Conservation (phyloP, 2,113 vertebrate genomes). For the Python bivittatus region DNA sequence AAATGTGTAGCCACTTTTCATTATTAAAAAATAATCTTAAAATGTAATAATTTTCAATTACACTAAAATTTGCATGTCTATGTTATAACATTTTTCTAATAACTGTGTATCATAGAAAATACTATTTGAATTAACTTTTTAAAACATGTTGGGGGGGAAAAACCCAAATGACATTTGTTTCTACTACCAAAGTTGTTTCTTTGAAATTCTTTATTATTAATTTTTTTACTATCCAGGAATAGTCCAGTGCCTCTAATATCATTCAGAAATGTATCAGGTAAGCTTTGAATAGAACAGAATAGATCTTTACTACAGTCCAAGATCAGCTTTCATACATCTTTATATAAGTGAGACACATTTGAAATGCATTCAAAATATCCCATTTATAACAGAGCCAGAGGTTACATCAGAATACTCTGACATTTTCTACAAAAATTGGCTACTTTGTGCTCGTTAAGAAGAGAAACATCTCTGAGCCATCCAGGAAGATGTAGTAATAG, state of each 20-base stretch:
- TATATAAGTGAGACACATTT: background rate
- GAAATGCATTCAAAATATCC: background rate
- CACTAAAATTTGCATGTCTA: background rate
- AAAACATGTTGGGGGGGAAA: background rate
- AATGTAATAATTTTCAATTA: background rate
- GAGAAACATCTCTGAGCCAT: background rate
- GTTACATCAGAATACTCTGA: background rate
- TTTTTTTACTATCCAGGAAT: background rate
- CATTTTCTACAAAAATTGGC: background rate
- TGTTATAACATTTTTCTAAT: background rate
- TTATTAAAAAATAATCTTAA: background rate
- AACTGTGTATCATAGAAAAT: background rate
- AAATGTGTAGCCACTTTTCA: background rate
- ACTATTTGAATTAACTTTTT: background rate
- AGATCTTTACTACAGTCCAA: background rate
- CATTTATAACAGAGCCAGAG: background rate
- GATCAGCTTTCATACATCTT: background rate
- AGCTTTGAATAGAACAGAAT: background rate
- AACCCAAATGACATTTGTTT: background rate
- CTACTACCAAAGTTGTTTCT: background rate
- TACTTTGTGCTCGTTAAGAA: background rate
- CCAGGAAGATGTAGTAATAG: background rate
- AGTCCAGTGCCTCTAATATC: background rate
- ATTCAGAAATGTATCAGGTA: background rate
- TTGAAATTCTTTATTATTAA: background rate